phyloP scores from a whole-genome alignment of 1,140 invertebrate species.

The Coenobita brevimanus region DNA sequence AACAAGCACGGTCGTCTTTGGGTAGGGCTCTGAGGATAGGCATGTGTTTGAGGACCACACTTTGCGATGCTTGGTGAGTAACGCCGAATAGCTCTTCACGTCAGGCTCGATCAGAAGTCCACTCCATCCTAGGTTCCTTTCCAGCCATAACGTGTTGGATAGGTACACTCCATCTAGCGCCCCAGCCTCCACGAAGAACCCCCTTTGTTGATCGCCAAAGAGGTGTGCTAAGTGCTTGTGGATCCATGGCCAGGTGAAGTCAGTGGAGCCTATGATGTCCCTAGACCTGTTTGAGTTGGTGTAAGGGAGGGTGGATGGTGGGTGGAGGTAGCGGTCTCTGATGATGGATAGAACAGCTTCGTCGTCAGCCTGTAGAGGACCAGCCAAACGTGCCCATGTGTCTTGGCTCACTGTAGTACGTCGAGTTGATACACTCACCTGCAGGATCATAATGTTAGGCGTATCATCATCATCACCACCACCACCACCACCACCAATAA shows the following conservation, averaged over 20 bases:
- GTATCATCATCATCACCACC: background rate
- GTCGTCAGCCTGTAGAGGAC: constrained; percentile 16
- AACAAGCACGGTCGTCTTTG: constrained; percentile 9
- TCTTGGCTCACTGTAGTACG: background rate
- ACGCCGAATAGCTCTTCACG: constrained; percentile 72
- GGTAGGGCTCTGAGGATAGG: constrained; percentile 78
- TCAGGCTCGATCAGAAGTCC: constrained; percentile 82
- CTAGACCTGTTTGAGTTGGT: background rate
- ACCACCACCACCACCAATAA: too few relatives aligned
- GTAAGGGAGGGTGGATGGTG: constrained; percentile 30
- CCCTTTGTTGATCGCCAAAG: constrained; percentile 52
- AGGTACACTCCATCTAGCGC: constrained; percentile 77
- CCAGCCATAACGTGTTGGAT: constrained; percentile 80
- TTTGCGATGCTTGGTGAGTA: constrained; percentile 67
- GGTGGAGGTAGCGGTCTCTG: background rate
- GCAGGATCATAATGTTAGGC: background rate
- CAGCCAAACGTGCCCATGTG: background rate
- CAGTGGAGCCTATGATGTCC: background rate
- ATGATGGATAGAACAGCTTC: background rate
- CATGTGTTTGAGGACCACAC: constrained; percentile 67
- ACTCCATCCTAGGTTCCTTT: constrained; percentile 81
- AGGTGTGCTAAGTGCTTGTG: background rate
- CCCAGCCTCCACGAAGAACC: constrained; percentile 79
- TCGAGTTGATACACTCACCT: background rate
- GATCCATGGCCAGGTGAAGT: constrained; percentile 40